These are phyloP conservation scores for Brenthis daphne DNA, from an alignment of 2,888 invertebrate species.

Conservation along the genomic window DNA sequence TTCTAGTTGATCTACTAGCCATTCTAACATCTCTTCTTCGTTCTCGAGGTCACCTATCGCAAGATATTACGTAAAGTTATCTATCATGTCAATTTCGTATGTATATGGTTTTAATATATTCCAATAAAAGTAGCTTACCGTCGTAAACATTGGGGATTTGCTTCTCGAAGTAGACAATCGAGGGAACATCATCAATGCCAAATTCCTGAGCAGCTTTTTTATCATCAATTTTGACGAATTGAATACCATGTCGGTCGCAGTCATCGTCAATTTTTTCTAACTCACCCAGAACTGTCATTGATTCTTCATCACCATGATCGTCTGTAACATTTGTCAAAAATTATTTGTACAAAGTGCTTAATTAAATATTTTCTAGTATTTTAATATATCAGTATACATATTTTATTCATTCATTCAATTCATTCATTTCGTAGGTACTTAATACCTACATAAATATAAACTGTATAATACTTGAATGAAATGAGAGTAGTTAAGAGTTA, in stretches of 20 bases:
- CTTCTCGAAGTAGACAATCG: conserved; percentile 96
- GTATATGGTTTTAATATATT: background rate
- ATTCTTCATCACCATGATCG: conserved; percentile 94
- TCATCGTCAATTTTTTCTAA: conserved; percentile 97
- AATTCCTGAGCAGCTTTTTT: conserved; percentile 91
- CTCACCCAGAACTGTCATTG: conserved; percentile 91
- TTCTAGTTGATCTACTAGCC: conserved; percentile 93
- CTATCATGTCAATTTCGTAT: background rate
- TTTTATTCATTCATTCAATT: too few species aligned
- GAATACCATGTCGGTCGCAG: conserved; percentile 94
- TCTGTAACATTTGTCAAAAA: conserved; percentile 79
- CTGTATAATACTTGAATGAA: too few species aligned
- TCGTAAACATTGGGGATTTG: conserved; percentile 96
- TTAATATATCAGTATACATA: too few species aligned
- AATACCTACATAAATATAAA: too few species aligned
- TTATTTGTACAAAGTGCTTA: background rate
- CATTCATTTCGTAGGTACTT: too few species aligned
- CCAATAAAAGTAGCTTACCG: conserved; percentile 74
- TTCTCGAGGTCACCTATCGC: conserved; percentile 89
- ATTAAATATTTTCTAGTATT: too few species aligned
- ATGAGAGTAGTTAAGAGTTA: too few species aligned
- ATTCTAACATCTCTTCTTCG: conserved; percentile 93
- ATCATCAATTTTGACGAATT: conserved; percentile 96
- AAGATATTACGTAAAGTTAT: conserved; percentile 23
- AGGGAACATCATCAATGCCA: conserved; percentile 91